phyloP scores from a whole-genome alignment of 2,797 vertebrate genomes.

The Fundulus diaphanus region DNA sequence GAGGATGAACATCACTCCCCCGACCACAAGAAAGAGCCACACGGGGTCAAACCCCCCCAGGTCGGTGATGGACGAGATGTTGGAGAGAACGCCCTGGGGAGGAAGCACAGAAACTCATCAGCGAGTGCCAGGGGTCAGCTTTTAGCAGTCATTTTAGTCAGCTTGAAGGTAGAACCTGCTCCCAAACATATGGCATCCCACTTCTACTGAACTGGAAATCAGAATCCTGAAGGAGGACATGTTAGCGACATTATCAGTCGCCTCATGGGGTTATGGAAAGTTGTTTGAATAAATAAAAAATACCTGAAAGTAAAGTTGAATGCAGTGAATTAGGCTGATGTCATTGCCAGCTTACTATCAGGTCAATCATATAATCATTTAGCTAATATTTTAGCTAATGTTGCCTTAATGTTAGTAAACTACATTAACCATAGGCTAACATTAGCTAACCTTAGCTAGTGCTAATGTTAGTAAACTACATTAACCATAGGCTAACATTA shows the following conservation, averaged over 20 bases:
- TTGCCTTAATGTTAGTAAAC: too few species aligned
- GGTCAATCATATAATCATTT: neutral
- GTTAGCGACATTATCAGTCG: neutral
- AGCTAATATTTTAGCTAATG: neutral
- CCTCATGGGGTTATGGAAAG: neutral
- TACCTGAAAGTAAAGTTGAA: neutral
- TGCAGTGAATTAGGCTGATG: neutral
- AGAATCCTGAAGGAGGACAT: neutral
- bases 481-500: too few species aligned
- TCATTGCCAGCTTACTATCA: neutral
- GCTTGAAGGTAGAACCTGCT: neutral
- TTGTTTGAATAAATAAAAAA: neutral
- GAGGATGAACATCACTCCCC: constrained; percentile 98
- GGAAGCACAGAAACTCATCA: constrained; percentile 11
- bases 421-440: too few species aligned
- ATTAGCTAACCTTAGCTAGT: too few species aligned
- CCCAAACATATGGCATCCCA: neutral
- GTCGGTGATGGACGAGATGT: constrained; percentile 98
- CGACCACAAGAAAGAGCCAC: constrained; percentile 98
- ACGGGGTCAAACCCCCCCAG: constrained; percentile 97
- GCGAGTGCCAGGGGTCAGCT: neutral
- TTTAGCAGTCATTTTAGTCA: neutral
- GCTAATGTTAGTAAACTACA: too few species aligned
- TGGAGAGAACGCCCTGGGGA: constrained; percentile 93
- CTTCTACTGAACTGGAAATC: neutral